phyloP scores from a whole-genome alignment of 1,140 invertebrate species.

The Vollenhovia emeryi region DNA sequence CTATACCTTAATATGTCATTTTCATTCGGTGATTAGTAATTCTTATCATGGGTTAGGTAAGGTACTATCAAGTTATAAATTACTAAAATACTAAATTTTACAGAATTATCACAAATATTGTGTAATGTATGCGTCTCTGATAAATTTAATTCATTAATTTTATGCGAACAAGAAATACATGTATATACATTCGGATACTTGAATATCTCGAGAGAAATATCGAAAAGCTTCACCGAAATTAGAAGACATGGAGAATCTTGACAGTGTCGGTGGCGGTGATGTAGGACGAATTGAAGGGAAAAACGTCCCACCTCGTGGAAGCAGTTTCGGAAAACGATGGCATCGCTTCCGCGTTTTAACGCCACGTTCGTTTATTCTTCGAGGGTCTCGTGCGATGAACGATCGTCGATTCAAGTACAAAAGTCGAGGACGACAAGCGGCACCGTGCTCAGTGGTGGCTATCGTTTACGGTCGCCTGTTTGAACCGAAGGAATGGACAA shows the following conservation, averaged over 20 bases:
- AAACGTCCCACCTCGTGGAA: neutral
- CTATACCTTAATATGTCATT: neutral
- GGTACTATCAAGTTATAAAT: neutral
- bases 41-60: constrained; percentile 34
- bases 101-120: neutral
- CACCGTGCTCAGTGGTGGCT: constrained; percentile 70
- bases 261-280: constrained; percentile 47
- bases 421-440: constrained; percentile 77
- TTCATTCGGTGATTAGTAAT: neutral
- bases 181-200: neutral
- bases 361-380: constrained; percentile 68
- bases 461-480: constrained; percentile 74
- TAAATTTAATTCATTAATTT: neutral
- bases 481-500: constrained; percentile 74
- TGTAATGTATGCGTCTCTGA: neutral
- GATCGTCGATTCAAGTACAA: constrained; percentile 74
- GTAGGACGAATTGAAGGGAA: neutral
- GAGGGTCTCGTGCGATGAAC: constrained; percentile 72
- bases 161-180: neutral
- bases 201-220: constrained; percentile 17
- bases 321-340: constrained; percentile 69
- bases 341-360: constrained; percentile 71
- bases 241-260: neutral
- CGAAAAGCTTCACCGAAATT: constrained; percentile 12
- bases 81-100: neutral